A percentile compares a stretch with the other conserved stretches of the same genome.
These are phyloP conservation scores for Epizoanthus illoricatus DNA, from an alignment of 92 coral and sea anemone species.

Conservation along the genomic window DNA sequence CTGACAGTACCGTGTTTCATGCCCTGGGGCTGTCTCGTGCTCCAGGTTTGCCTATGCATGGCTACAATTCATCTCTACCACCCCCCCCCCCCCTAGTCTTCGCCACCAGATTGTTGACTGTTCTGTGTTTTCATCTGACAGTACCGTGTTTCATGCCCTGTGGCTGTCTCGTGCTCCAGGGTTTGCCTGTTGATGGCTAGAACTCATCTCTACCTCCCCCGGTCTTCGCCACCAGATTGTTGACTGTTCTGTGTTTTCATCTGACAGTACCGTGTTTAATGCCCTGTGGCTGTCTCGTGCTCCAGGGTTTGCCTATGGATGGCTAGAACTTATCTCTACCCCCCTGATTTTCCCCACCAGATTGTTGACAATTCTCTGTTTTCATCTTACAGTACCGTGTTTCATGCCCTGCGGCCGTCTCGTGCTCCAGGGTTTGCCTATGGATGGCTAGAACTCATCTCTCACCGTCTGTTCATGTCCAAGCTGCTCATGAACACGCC, in stretches of 20 bases:
- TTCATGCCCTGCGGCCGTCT: slow-evolving; percentile 96
- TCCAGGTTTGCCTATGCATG: no score
- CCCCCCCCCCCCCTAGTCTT: no score
- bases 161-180: no score
- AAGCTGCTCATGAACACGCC: slow-evolving; percentile 95
- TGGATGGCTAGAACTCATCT: slow-evolving; percentile 97
- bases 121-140: not conserved
- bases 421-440: slow-evolving; percentile 99
- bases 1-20: no score
- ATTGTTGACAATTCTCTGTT: not conserved
- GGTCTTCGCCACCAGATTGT: no score
- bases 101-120: not conserved
- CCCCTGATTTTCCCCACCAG: no score
- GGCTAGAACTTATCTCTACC: slow-evolving; percentile 84
- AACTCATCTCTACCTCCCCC: no score
- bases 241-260: not conserved
- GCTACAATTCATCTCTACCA: no score
- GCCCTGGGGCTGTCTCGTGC: no score
- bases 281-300: no score
- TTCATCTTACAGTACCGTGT: slow-evolving; percentile 68
- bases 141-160: no score
- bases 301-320: slow-evolving; percentile 71
- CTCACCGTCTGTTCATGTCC: slow-evolving; percentile 97
- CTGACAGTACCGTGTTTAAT: slow-evolving; percentile 1
- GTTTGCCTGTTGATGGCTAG: no score